A percentile compares a stretch with the other conserved stretches of the same genome.
Evolutionary conservation across 2,797 vertebrate genomes (phyloP).

Genomic region (Benthosema pterotum): DNA sequence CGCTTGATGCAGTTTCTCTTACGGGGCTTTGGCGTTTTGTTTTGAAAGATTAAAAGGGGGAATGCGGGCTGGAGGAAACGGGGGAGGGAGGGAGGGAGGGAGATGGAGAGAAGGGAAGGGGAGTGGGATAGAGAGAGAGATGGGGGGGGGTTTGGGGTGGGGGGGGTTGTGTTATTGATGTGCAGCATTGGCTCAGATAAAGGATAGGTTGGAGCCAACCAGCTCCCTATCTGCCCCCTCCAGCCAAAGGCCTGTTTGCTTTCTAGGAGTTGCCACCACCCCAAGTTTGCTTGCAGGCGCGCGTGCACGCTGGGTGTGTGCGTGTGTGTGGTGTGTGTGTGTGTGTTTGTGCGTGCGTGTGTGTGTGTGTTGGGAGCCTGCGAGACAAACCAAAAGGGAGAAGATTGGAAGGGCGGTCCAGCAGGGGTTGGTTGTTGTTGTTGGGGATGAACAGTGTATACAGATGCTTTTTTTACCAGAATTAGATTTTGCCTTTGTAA

Average conservation of each 20-base stretch:
- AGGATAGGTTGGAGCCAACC: slow-evolving; percentile 75
- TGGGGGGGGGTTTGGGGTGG: slow-evolving; percentile 19
- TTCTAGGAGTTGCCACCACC: slow-evolving; percentile 68
- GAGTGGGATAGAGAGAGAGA: slow-evolving; percentile 18
- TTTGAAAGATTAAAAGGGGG: slow-evolving; percentile 78
- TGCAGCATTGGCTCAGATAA: slow-evolving; percentile 79
- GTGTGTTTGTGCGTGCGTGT: neutral
- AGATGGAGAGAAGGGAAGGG: slow-evolving; percentile 48
- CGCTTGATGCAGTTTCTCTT: slow-evolving; percentile 71
- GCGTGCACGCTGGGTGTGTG: slow-evolving; percentile 26
- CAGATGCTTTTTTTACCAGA: slow-evolving; percentile 72
- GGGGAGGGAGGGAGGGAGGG: slow-evolving; percentile 34
- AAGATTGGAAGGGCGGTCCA: slow-evolving; percentile 50
- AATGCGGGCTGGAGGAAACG: slow-evolving; percentile 59
- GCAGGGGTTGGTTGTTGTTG: slow-evolving; percentile 13
- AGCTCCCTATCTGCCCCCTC: slow-evolving; percentile 78
- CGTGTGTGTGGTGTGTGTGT: neutral
- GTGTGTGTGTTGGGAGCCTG: neutral
- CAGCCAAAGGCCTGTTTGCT: slow-evolving; percentile 77
- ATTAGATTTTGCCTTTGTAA: slow-evolving; percentile 74
- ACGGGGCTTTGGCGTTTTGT: slow-evolving; percentile 70
- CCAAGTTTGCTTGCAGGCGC: slow-evolving; percentile 51
- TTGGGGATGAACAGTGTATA: slow-evolving; percentile 52
- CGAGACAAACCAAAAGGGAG: slow-evolving; percentile 41
- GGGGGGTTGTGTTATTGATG: slow-evolving; percentile 78